Evolutionary conservation across 2,797 vertebrate species (phyloP).

Genomic region (Hippocampus kuda): DNA sequence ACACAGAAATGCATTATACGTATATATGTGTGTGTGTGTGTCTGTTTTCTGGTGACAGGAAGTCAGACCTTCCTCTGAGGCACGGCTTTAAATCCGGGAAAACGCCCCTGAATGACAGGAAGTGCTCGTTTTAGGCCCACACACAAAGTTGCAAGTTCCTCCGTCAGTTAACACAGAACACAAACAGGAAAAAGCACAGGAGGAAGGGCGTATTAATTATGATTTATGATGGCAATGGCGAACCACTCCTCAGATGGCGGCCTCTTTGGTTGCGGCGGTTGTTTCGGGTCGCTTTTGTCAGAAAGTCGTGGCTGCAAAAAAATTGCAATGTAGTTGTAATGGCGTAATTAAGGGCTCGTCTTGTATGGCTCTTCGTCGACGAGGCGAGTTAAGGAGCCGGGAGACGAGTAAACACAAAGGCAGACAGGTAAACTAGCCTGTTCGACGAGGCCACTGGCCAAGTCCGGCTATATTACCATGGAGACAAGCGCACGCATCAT

Average conservation of each 20-base stretch:
- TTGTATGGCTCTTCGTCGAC: background rate
- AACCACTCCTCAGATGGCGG: background rate
- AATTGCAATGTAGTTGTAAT: slow-evolving; percentile 10
- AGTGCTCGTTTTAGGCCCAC: slow-evolving; percentile 84
- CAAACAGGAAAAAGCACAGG: slow-evolving; percentile 54
- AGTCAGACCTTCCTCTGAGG: slow-evolving; percentile 75
- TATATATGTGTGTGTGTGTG: slow-evolving; percentile 54
- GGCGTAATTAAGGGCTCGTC: background rate
- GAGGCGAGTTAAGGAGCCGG: too few relatives aligned
- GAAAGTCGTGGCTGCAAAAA: slow-evolving; percentile 18
- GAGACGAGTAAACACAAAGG: too few relatives aligned
- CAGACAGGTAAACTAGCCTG: too few relatives aligned
- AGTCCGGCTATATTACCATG: too few relatives aligned
- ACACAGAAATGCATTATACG: background rate
- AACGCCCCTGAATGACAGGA: slow-evolving; percentile 92
- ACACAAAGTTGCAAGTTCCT: slow-evolving; percentile 33
- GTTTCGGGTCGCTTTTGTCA: slow-evolving; percentile 12
- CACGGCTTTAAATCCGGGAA: slow-evolving; percentile 77
- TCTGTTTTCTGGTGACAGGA: slow-evolving; percentile 82
- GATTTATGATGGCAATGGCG: background rate
- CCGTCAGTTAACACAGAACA: slow-evolving; percentile 42
- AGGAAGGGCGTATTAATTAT: background rate
- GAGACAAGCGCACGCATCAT: too few relatives aligned
- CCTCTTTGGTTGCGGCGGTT: slow-evolving; percentile 13
- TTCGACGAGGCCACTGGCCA: too few relatives aligned